Evolutionary conservation across 1,140 invertebrate genomes (phyloP).

Genomic region (Colletes gigas): DNA sequence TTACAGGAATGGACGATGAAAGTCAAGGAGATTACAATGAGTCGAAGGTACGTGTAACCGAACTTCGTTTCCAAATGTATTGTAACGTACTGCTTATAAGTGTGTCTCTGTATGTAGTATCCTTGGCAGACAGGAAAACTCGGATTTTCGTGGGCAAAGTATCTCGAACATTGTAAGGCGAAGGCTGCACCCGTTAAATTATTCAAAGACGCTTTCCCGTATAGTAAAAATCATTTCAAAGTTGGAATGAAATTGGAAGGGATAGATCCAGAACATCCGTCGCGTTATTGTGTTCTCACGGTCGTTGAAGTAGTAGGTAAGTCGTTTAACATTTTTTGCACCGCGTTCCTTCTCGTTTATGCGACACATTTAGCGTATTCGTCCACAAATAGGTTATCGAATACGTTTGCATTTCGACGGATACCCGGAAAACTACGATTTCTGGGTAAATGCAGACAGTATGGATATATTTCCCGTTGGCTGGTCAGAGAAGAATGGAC

Average conservation of each 20-base stretch:
- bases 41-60: slow-evolving; percentile 66
- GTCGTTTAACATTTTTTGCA: slow-evolving; percentile 25
- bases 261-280: slow-evolving; percentile 95
- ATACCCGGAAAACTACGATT: slow-evolving; percentile 94
- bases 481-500: slow-evolving; percentile 93
- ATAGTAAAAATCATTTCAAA: slow-evolving; percentile 87
- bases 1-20: slow-evolving; percentile 73
- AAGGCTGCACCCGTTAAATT: slow-evolving; percentile 89
- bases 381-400: slow-evolving; percentile 84
- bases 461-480: slow-evolving; percentile 95
- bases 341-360: too few relatives aligned
- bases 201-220: slow-evolving; percentile 90
- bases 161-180: slow-evolving; percentile 86
- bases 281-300: slow-evolving; percentile 92
- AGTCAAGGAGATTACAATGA: slow-evolving; percentile 69
- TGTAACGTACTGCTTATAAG: slow-evolving; percentile 38
- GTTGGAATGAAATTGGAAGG: slow-evolving; percentile 96
- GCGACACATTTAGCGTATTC: slow-evolving; percentile 7
- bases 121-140: slow-evolving; percentile 86
- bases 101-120: slow-evolving; percentile 73
- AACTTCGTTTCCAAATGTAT: neutral
- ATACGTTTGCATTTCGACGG: slow-evolving; percentile 96
- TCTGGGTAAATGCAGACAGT: slow-evolving; percentile 96
- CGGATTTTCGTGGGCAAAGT: slow-evolving; percentile 89
- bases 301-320: slow-evolving; percentile 88